Conservation (phyloP, 2,113 vertebrate genomes). For the Rhinopomastus cyanomelas region DNA sequence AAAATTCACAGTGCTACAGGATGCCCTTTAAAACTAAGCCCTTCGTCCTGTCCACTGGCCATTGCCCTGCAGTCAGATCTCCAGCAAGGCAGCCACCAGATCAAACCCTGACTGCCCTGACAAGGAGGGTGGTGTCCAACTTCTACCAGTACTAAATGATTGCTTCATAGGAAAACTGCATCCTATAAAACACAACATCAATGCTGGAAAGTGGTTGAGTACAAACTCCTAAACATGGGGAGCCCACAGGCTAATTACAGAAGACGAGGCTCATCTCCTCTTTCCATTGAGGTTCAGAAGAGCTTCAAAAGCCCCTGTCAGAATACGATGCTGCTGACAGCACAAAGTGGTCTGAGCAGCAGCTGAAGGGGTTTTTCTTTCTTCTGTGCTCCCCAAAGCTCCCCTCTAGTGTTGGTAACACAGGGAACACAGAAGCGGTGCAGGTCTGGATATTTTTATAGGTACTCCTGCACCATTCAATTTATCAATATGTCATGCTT, state of each 20-base stretch:
- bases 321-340: neutral
- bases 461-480: neutral
- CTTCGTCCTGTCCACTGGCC: fast-evolving
- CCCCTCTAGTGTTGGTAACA: neutral
- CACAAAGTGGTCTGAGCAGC: fast-evolving
- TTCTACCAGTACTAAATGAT: fast-evolving
- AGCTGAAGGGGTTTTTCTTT: neutral
- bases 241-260: neutral
- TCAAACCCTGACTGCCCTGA: neutral
- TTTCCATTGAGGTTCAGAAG: neutral
- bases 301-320: neutral
- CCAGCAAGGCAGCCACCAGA: neutral
- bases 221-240: neutral
- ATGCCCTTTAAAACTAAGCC: neutral
- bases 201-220: neutral
- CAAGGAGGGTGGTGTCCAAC: too few species aligned
- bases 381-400: neutral
- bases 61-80: fast-evolving
- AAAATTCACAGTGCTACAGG: neutral
- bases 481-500: neutral
- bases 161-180: neutral
- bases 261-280: neutral
- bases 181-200: fast-evolving
- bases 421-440: fast-evolving
- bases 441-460: neutral